Conservation (phyloP, 2,888 invertebrate genomes). For the Tholera decimalis region DNA sequence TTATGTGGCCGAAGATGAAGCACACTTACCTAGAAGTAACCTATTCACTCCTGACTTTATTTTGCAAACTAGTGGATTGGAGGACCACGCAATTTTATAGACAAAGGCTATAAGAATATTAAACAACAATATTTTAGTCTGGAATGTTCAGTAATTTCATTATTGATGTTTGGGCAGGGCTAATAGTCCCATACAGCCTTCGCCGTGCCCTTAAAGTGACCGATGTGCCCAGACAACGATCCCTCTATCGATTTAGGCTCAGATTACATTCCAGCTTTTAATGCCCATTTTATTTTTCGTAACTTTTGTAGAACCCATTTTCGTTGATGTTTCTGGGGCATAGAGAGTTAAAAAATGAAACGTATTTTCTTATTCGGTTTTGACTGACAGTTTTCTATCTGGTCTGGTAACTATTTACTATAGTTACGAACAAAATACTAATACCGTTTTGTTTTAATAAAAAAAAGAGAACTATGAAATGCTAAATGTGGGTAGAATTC, state of each 20-base stretch:
- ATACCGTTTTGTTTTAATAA: too few species aligned
- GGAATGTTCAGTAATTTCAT: slow-evolving; percentile 22
- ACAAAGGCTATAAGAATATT: slow-evolving; percentile 2
- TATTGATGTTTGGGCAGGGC: slow-evolving; percentile 27
- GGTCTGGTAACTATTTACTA: too few species aligned
- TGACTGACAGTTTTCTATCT: too few species aligned
- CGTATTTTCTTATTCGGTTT: slow-evolving; percentile 3
- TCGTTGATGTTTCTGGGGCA: slow-evolving; percentile 24
- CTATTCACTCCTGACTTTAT: too few species aligned
- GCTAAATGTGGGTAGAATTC: too few species aligned
- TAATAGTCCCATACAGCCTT: slow-evolving; percentile 20
- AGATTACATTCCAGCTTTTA: slow-evolving; percentile 17
- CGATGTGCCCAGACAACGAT: slow-evolving; percentile 41
- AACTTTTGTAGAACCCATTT: slow-evolving; percentile 16
- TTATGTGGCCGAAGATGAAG: too few species aligned
- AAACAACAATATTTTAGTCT: slow-evolving; percentile 24
- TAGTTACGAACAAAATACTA: too few species aligned
- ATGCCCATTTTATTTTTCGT: slow-evolving; percentile 29
- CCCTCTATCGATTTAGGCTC: slow-evolving; percentile 37
- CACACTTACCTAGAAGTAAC: too few species aligned
- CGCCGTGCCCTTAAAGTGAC: slow-evolving; percentile 37
- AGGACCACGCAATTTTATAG: neutral
- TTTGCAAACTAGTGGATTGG: neutral
- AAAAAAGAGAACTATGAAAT: too few species aligned
- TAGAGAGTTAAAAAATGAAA: slow-evolving; percentile 4